Percentiles rank a stretch among this genome's conserved stretches.
These are phyloP conservation scores for Calvadosia cruxmelitensis DNA, from an alignment of 30 jellyfish, hydroid and myxozoan genomes.

Conservation along the genomic window DNA sequence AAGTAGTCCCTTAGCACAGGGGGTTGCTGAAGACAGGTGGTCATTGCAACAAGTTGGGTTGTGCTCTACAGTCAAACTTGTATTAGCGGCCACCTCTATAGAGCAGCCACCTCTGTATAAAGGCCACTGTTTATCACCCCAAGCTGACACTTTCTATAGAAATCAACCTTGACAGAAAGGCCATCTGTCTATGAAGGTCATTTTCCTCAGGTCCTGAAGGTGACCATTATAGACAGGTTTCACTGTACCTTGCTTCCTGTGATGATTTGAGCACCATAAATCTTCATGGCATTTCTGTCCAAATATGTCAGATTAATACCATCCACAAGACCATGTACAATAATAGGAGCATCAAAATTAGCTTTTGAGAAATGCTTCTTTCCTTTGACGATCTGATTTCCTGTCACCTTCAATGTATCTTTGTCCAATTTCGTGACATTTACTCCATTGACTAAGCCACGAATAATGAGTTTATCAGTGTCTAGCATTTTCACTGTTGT, in stretches of 20 bases:
- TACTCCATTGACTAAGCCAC: constrained; percentile 32
- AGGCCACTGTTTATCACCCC: no score
- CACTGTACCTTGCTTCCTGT: constrained; percentile 69
- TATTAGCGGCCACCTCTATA: no score
- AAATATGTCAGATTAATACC: constrained; percentile 57
- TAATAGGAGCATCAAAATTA: constrained; percentile 6
- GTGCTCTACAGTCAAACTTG: no score
- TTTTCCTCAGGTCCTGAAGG: no score
- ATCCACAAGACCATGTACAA: constrained; percentile 40
- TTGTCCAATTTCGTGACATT: constrained; percentile 31
- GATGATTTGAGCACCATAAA: constrained; percentile 45
- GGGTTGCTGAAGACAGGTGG: no score
- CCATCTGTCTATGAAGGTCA: no score
- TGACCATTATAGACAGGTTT: no score
- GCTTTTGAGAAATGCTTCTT: constrained; percentile 10
- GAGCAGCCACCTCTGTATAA: no score
- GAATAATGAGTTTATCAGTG: constrained; percentile 12
- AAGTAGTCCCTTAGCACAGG: no score
- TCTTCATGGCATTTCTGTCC: constrained; percentile 33
- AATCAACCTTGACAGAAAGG: no score
- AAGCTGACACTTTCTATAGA: no score
- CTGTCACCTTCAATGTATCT: constrained; percentile 18
- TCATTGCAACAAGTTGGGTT: no score
- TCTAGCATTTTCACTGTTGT: neutral
- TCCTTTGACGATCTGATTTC: constrained; percentile 58